Percentiles rank a stretch among this genome's conserved stretches.
phyloP scores from a whole-genome alignment of 2,113 vertebrate genomes.

The Sardina pilchardus region DNA sequence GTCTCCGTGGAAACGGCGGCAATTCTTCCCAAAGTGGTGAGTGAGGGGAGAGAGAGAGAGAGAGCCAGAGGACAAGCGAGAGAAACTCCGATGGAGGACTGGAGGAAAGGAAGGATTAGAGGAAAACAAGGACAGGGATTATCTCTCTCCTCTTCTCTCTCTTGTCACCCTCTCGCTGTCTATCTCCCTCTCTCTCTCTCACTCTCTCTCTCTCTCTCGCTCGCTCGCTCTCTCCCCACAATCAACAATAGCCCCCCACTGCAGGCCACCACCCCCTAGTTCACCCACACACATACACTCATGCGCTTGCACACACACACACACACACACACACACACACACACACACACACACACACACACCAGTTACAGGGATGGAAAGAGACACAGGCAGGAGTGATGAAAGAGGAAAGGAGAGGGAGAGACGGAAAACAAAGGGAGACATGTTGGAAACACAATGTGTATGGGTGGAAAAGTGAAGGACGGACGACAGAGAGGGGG shows the following conservation, averaged over 20 bases:
- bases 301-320: neutral
- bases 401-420: neutral
- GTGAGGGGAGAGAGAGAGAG: constrained; percentile 31
- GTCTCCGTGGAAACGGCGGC: constrained; percentile 31
- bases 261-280: neutral
- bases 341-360: neutral
- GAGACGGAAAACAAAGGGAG: neutral
- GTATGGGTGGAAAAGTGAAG: constrained; percentile 59
- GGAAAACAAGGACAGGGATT: constrained; percentile 64
- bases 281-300: neutral
- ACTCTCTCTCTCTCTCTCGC: neutral
- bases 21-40: constrained; percentile 1
- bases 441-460: neutral
- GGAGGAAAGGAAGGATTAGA: constrained; percentile 40
- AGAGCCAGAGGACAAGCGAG: constrained; percentile 53
- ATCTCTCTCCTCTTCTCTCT: constrained; percentile 52
- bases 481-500: constrained; percentile 57
- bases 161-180: neutral
- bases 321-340: neutral
- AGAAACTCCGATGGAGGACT: constrained; percentile 52
- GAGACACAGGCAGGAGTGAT: neutral
- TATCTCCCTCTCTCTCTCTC: neutral
- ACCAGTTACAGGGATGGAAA: neutral
- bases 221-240: neutral
- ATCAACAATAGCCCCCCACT: neutral